Evolutionary conservation across 2,888 invertebrate species (phyloP), one percentile per base, ranked within the genome.

Genomic region (Escarpia spicata): DNA sequence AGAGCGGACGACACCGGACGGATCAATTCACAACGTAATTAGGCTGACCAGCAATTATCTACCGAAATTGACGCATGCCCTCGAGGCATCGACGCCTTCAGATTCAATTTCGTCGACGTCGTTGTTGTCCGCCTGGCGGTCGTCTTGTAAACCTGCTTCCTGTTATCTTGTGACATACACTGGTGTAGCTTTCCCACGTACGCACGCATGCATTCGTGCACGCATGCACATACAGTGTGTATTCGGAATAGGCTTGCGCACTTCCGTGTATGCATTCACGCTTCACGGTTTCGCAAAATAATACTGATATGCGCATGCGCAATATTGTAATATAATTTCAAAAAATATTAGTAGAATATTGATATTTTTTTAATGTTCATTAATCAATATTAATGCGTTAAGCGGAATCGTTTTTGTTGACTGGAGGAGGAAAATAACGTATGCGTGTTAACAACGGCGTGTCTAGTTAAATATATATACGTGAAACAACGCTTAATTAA

Each of bases 21-120:
- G 75, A 75, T 75, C 75, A 75, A 75, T 75, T 75, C 75, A 75
- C 75, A 75, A 75, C 75, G 26, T 75, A 75, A 75, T 75, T 75
- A 75, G 75, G 75, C 75, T 75, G 75, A 75, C 75, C 75, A 26
- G 75, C 75, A 75, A 75, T 75, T 75, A 75, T 75, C 75, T 75
- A 75, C 75, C 75, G 75, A 26, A 75, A 19, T 75, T 75, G 75
- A 75, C n/a, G 75, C 2, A n/a, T 75, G 75, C n/a, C 75, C 75
- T 6, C 75, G 75, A 75, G 75, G 26, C 75, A 26, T 6, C 26
- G 75, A 75, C 75, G 75, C 26, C n/a, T 0, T 3, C 75, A 6
- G 75, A 75, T 75, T 75, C 75, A 75, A 75, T 75, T 75, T 75
- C 19, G 19, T 75, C 75, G 75, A 19, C 75, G 19, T 75, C 75